Base-by-base conservation (phyloP, 1,140 invertebrate species). In the Holotrichia oblita region DNA sequence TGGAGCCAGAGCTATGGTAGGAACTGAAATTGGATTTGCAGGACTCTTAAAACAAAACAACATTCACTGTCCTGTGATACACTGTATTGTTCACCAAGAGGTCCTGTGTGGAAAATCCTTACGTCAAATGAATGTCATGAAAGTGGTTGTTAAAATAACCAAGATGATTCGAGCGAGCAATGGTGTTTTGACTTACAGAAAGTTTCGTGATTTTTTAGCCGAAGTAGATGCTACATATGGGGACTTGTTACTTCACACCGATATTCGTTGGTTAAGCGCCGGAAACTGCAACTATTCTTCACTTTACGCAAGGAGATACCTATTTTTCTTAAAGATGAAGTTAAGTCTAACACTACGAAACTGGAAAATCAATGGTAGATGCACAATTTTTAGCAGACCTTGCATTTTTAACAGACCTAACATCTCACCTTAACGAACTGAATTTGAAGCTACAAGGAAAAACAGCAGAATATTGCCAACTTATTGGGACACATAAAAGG, bases 161-260 rank as follows among this genome's bases (percentile, higher is more conserved):
- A 82, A 82, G 69, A 22, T 80, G 40, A 80, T 82, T 77, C 20
- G 73, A 74, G 73, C 3, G 17, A 34, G 73, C 17, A 74, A 74
- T 41, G 14, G 34, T 24, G 73, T 73, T 64, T 73, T 79, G 74
- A 48, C 72, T 48, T 44, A 76, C 40, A 76, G 78, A 34, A 42
- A 79, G 75, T 73, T 79, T 59, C 42, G 72, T 24, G 24, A 79
- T 41, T 79, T 76, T 76, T 79, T 79, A 76, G 27, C 14, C 17
- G 78, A 75, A 76, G 61, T 74, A 40, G 24, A 74, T 41, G 73
- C 73, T 40, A 17, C 73, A 41, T 74, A 74, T 55, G 27, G 27
- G 27, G 27, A 34, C 27, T 34, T 34, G 2, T 34, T 34, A 24
- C n/a, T 79, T n/a, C 73, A 79, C 17, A 76, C 17, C 41, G 27